Evolutionary conservation across 1,140 invertebrate genomes (phyloP), one percentile per base, ranked within the genome.

Genomic region (Psix sp.): DNA sequence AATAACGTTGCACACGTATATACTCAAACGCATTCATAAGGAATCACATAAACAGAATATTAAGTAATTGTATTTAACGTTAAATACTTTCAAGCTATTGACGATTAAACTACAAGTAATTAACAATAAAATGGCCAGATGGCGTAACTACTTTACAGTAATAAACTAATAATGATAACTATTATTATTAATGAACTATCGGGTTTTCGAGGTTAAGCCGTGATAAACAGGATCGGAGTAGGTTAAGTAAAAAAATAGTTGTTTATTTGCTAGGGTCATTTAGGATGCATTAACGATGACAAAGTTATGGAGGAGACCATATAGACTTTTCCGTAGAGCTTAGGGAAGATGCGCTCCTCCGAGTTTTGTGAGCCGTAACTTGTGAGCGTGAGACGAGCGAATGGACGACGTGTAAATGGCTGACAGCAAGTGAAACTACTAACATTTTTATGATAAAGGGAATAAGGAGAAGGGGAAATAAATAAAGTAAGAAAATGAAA

Each of bases 21-120:
- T 84, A 85, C 80, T 79, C 84, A 85, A 84, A 83, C 78, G 80
- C 82, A 80, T 85, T 84, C 82, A 78, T 84, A 85, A 85, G 79
- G 56, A 80, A 78, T 77, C 77, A 74, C 80, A 77, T 82, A 86
- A 84, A 80, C 82, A 83, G 79, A 83, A 85, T 80, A 79, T 82
- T 86, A 84, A 85, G 82, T 85, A 86, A 86, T 82, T 86, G 84
- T 86, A 85, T 84, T 78, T 86, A 86, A 85, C 81, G 85, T 86
- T 86, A 86, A 80, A 85, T 80, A 85, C 81, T 85, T 86, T 84
- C 82, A 85, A 84, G 81, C 82, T 85, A 86, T 85, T 84, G 80
- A 86, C 84, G 84, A 86, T 85, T 81, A 86, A 83, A 85, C 83
- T 84, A 85, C 80, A 82, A 86, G 81, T 82, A 85, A 85, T 79